phyloP scores from a whole-genome alignment of 2,888 invertebrate genomes.

The Caenorhabditis uteleia region DNA sequence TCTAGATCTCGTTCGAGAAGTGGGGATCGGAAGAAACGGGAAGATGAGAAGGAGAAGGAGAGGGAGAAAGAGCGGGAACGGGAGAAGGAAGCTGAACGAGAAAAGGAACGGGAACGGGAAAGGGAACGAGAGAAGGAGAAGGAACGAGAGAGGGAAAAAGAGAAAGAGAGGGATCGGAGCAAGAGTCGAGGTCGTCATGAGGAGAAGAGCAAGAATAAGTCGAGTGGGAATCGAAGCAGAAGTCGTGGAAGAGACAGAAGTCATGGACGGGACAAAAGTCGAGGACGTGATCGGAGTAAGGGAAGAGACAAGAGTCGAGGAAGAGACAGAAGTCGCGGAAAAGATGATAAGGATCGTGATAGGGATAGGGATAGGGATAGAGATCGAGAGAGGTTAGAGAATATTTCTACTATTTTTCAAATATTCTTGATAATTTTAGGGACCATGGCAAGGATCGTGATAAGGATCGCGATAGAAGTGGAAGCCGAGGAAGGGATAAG shows the following conservation, averaged over 20 bases:
- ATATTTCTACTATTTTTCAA: too few relatives aligned
- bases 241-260: neutral
- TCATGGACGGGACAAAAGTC: neutral
- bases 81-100: slow-evolving; percentile 9
- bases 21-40: slow-evolving; percentile 13
- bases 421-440: slow-evolving; percentile 3
- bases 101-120: slow-evolving; percentile 3
- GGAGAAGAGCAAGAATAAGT: slow-evolving; percentile 8
- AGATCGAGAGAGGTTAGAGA: slow-evolving; percentile 2
- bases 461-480: neutral
- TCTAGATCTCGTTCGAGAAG: slow-evolving; percentile 4
- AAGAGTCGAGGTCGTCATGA: slow-evolving; percentile 5
- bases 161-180: slow-evolving; percentile 1
- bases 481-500: slow-evolving; percentile 2
- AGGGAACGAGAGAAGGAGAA: slow-evolving; percentile 7
- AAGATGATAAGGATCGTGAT: slow-evolving; percentile 2
- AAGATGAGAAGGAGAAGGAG: slow-evolving; percentile 1
- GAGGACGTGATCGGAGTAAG: slow-evolving; percentile 4
- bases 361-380: slow-evolving; percentile 3
- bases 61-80: slow-evolving; percentile 5
- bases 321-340: neutral
- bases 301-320: slow-evolving; percentile 5
- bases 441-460: slow-evolving; percentile 5
- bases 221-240: neutral
- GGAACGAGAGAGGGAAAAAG: neutral